phyloP scores from a whole-genome alignment of 2,888 invertebrate genomes.

The Camponotus fellah region DNA sequence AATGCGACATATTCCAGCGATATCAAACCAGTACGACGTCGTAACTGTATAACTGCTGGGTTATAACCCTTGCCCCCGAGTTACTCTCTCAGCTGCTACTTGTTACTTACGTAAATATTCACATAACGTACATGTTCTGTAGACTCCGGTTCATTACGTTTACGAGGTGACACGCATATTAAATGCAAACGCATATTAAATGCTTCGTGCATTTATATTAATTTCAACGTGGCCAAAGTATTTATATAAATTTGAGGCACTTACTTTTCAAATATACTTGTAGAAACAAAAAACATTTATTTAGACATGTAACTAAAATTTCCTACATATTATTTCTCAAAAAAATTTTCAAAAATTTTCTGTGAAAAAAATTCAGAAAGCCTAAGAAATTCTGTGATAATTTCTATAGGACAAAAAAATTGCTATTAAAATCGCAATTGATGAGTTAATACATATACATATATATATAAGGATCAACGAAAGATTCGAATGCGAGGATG shows the following conservation, averaged over 20 bases:
- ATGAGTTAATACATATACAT: conserved; percentile 72
- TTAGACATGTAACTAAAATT: neutral
- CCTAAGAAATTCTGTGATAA: conserved; percentile 15
- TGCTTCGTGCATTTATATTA: conserved; percentile 32
- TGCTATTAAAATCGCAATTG: conserved; percentile 54
- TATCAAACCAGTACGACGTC: conserved; percentile 48
- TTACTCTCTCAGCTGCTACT: conserved; percentile 32
- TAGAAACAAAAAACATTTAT: neutral
- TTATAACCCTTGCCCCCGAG: conserved; percentile 35
- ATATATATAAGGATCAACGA: neutral
- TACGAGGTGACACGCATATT: conserved; percentile 52
- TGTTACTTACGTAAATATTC: conserved; percentile 54
- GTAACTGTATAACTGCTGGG: conserved; percentile 47
- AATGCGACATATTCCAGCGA: conserved; percentile 35
- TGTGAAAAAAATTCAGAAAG: neutral
- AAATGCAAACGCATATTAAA: conserved; percentile 41
- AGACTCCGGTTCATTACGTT: conserved; percentile 62
- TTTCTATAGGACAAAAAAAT: conserved; percentile 7
- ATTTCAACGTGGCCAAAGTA: conserved; percentile 14
- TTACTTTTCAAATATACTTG: neutral
- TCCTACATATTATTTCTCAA: neutral
- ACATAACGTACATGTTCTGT: conserved; percentile 43
- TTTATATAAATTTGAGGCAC: conserved; percentile 26
- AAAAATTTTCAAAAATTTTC: neutral
- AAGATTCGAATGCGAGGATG: conserved; percentile 24